Base-by-base conservation (phyloP, 2,797 vertebrate species). In the Crypturellus tataupa region DNA sequence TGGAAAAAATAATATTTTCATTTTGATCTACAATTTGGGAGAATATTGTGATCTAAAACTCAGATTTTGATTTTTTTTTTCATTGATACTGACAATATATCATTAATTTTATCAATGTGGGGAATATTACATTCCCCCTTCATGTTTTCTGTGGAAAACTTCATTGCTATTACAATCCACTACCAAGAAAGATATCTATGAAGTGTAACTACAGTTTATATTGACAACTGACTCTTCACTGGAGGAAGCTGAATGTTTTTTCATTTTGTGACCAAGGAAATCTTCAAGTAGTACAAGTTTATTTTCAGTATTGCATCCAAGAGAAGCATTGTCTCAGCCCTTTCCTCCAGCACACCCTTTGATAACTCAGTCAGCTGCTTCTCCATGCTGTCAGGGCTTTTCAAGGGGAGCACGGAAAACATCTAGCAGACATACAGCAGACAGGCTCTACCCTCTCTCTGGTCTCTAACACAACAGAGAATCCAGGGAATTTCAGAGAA, bases 111-210 rank as follows among this genome's bases (percentile, higher is more conserved):
- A 62, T 69, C 85, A 91, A 20, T 31, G 39, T 59, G 63, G 82
- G 69, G 29, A 60, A 85, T 44, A 91, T 90, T 64, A 84, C 73
- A 44, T 40, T 95, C 92, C 78, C 93, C 86, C 80, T 94, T 76
- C 64, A 80, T 19, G 17, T 87, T 83, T 84, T 67, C 89, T 91
- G 83, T 12, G 33, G 72, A 95, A 95, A 94, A 82, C 56, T 85
- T 53, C 95, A 85, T 91, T 62, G 24, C 29, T 93, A 60, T 73
- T 85, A 81, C 33, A 87, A 84, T 91, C 46, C 70, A 81, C 4
- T 10, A 69, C 69, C 93, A 90, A 72, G 53, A 82, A 93, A 96
- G 56, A 27, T 64, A 93, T 44, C 73, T 93, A 8, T 49, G 42
- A 80, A 51, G n/a, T 88, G 76, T 68, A 95, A 80, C 35, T 76